Evolutionary conservation across 2,888 invertebrate species (phyloP).

Genomic region (Nomada lathburiana): DNA sequence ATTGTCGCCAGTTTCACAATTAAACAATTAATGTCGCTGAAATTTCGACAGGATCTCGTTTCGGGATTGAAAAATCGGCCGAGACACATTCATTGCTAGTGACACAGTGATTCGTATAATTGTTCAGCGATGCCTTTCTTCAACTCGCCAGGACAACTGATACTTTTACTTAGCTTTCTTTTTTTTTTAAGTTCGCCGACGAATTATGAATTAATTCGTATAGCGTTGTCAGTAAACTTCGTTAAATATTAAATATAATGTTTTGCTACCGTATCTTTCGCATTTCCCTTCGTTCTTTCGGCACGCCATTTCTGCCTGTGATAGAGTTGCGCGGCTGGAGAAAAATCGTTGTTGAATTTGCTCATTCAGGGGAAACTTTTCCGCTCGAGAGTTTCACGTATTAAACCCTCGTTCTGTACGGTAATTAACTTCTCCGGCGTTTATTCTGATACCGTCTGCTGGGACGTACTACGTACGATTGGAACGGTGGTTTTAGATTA

Average conservation of each 20-base stretch:
- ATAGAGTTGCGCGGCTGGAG: constrained; percentile 12
- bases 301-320: background rate
- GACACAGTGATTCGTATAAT: background rate
- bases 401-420: constrained; percentile 30
- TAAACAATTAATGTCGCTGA: constrained; percentile 19
- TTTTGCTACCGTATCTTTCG: background rate
- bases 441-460: constrained; percentile 26
- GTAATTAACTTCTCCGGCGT: constrained; percentile 34
- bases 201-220: background rate
- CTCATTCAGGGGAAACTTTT: constrained; percentile 34
- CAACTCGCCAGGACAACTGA: background rate
- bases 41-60: constrained; percentile 6
- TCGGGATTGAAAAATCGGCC: background rate
- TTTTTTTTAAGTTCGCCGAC: background rate
- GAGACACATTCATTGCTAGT: background rate
- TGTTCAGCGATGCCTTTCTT: background rate
- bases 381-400: constrained; percentile 14
- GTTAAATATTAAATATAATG: too few species aligned
- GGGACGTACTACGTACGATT: background rate
- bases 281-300: background rate
- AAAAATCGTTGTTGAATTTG: constrained; percentile 42
- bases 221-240: too few species aligned
- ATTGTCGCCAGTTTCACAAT: background rate
- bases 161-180: too few species aligned
- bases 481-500: background rate